Percentiles rank a stretch among this genome's conserved stretches.
phyloP scores from a whole-genome alignment of 2,888 invertebrate genomes.

The Penaeus monodon region DNA sequence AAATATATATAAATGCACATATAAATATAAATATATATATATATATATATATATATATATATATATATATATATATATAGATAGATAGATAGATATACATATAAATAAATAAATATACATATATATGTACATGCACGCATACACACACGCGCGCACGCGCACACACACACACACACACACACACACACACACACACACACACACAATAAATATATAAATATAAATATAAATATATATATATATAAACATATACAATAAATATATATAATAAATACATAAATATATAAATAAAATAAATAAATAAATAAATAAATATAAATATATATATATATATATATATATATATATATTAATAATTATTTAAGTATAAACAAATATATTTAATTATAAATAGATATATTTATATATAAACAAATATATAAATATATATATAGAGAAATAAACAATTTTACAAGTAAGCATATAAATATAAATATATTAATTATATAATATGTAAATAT shows the following conservation, averaged over 20 bases:
- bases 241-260: constrained; percentile 18
- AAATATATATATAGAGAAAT: background rate
- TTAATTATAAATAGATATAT: constrained; percentile 3
- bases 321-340: constrained; percentile 11
- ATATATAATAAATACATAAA: constrained; percentile 10
- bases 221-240: constrained; percentile 20
- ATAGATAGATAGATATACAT: constrained; percentile 9
- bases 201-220: constrained; percentile 11
- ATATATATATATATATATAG: constrained; percentile 8
- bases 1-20: background rate
- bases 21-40: background rate
- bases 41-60: constrained; percentile 6
- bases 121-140: background rate
- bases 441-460: background rate
- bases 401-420: background rate
- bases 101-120: constrained; percentile 1
- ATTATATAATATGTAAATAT: no score
- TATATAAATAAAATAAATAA: background rate
- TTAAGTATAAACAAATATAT: background rate
- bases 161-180: background rate
- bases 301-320: constrained; percentile 3
- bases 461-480: no score
- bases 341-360: constrained; percentile 6
- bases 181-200: background rate
- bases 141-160: no score